Percentiles rank a stretch among this genome's conserved stretches.
phyloP scores from a whole-genome alignment of 2,888 invertebrate species.

The Cheilosia variabilis region DNA sequence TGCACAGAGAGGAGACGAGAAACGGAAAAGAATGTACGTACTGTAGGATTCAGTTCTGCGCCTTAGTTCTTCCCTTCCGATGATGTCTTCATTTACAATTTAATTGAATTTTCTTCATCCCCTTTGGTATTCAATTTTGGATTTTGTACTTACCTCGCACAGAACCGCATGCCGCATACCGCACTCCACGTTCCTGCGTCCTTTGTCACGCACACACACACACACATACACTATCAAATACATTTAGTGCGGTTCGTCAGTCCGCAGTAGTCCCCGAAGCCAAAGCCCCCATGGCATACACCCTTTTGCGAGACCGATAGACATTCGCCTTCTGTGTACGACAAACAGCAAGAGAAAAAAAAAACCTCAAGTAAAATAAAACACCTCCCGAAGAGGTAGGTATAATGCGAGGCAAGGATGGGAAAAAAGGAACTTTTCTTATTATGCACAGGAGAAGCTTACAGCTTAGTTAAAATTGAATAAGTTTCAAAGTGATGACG shows the following conservation, averaged over 20 bases:
- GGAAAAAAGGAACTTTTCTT: constrained; percentile 68
- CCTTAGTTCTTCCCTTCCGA: constrained; percentile 33
- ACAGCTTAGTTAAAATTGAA: constrained; percentile 77
- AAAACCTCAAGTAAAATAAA: constrained; percentile 16
- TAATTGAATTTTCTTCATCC: constrained; percentile 77
- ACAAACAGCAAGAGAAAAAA: constrained; percentile 9
- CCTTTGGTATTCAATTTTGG: constrained; percentile 74
- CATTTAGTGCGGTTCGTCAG: constrained; percentile 63
- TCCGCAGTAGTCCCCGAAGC: constrained; percentile 16
- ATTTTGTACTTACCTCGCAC: constrained; percentile 69
- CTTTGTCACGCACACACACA: constrained; percentile 47
- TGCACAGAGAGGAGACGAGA: constrained; percentile 14
- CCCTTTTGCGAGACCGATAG: constrained; percentile 32
- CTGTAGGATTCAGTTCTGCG: constrained; percentile 51
- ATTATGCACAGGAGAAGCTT: constrained; percentile 76
- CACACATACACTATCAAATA: constrained; percentile 8
- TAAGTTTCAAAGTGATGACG: constrained; percentile 76
- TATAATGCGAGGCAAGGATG: constrained; percentile 56
- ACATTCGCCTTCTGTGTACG: constrained; percentile 39
- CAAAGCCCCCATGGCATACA: constrained; percentile 1
- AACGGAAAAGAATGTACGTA: constrained; percentile 42
- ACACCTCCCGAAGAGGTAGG: constrained; percentile 22
- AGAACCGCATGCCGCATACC: constrained; percentile 25
- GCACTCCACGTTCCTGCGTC: constrained; percentile 32
- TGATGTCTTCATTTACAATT: constrained; percentile 77